Conservation (phyloP, 1,140 invertebrate species). For the Pseudachorutes palmiensis region DNA sequence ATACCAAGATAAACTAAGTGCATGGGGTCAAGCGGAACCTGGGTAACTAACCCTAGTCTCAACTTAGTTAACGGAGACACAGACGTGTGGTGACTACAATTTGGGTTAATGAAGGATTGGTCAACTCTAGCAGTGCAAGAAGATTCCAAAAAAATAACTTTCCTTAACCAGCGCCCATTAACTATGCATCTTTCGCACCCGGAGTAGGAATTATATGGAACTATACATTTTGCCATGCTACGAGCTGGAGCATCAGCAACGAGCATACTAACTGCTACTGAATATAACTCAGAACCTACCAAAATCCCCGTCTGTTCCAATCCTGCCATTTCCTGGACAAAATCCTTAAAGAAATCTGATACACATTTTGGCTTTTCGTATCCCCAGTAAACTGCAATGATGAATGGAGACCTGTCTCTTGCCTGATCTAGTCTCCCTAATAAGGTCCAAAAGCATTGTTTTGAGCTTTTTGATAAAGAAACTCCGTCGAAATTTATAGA, state of each 20-base stretch:
- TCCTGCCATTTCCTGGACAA: neutral
- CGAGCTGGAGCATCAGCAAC: slow-evolving; percentile 17
- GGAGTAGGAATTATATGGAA: slow-evolving; percentile 6
- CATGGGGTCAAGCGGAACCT: slow-evolving; percentile 17
- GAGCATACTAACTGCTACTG: neutral
- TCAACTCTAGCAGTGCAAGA: neutral
- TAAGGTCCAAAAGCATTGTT: neutral
- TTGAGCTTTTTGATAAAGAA: neutral
- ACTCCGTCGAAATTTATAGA: neutral
- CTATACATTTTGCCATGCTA: slow-evolving; percentile 11
- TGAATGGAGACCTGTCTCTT: neutral
- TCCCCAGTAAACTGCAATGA: neutral
- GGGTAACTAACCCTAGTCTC: slow-evolving; percentile 11
- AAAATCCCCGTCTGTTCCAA: neutral
- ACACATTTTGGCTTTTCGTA: neutral
- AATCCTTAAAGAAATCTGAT: neutral
- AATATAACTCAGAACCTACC: neutral
- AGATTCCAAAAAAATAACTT: neutral
- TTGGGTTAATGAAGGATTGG: neutral
- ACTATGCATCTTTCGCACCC: slow-evolving; percentile 11
- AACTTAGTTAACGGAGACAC: slow-evolving; percentile 7
- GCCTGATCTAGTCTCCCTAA: neutral
- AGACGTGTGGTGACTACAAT: neutral
- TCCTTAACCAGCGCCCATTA: neutral
- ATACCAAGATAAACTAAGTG: slow-evolving; percentile 32